Evolutionary conservation across 2,888 invertebrate species (phyloP), one percentile per base, ranked within the genome.

Genomic region (Tenthredo livida): DNA sequence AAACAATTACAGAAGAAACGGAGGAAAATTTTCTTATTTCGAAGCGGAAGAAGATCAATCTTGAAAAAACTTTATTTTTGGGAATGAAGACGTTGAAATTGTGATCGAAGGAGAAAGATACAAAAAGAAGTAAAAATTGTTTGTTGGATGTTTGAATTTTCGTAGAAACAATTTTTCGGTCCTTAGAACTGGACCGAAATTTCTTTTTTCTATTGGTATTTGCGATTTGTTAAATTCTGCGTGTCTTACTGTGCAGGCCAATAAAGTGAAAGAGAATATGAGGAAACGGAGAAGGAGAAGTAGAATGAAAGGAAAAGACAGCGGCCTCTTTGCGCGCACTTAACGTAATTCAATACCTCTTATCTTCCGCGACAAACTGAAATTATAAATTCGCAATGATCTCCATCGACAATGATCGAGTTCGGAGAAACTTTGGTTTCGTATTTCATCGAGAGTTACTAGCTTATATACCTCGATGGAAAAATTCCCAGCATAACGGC

Each of bases 361-460:
- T 77, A 80, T 80, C 80, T 80, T 40, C 37, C n/a, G 80, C 80
- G 80, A 80, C 80, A 80, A 80, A 80, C 80, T 80, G 80, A 80
- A 80, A 80, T 80, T 80, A 61, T 80, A 80, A 80, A 80, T 80
- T 80, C 80, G 80, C 80, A 80, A 80, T 80, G 80, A 80, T 80
- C 80, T 58, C 80, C 50, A 61, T 80, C 80, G 80, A 61, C 61
- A 80, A 80, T 80, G 80, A 80, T 80, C 80, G 80, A 80, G 80
- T 80, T 61, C 58, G 80, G 80, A 61, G 80, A 80, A 80, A 80
- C 80, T 80, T 37, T 21, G 40, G 80, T 80, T 40, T 80, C 80
- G 40, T 4, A 80, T 80, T 80, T 61, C 80, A 80, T 80, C 61
- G n/a, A 37, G 78, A 72, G 72, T 72, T 72, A 72, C 54, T n/a